Evolutionary conservation across 1,140 invertebrate species (phyloP), one percentile per base, ranked within the genome.

Genomic region (Sitophilus oryzae): DNA sequence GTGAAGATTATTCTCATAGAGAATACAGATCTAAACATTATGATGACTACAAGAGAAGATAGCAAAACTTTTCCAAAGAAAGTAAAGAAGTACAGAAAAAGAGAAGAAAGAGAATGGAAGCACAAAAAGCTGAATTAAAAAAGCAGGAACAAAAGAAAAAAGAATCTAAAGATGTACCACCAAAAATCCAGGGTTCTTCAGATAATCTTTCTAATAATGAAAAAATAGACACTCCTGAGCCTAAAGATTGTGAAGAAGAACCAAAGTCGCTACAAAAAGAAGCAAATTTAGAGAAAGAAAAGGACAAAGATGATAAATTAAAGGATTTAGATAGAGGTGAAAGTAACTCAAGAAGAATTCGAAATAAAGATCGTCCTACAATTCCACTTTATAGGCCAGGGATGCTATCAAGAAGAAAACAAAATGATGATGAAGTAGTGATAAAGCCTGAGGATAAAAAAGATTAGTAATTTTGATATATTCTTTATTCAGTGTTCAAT

Each of bases 321-420:
- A 50, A 59, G 49, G 53, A 65, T 23, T 41, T 21, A 23, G 60
- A 52, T 16, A 52, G 60, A 48, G 22, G 40, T 46, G 67, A 68
- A 48, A 58, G 59, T 41, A 38, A 54, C 14, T 46, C 74, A 42
- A 63, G 70, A 35, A 68, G 75, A 22, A 76, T 77, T 41, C 66
- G 75, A 46, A 77, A 77, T 61, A 77, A 77, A 65, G 76, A 71
- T 58, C 47, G 70, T 35, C 70, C 70, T 10, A 66, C 70, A 3
- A 69, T 72, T 54, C 63, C 66, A 6, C 58, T 72, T 16, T 72
- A 72, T 57, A 60, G 69, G 59, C 70, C 70, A 8, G 70, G 70
- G 19, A 71, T 71, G 69, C 56, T 71, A n/a, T 66, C 67, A 11
- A 69, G 67, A 50, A 56, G 64, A 42, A 69, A 62, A 47, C 62